Evolutionary conservation across 1,140 invertebrate species (phyloP).

Genomic region (Rhagoletis zephyria): DNA sequence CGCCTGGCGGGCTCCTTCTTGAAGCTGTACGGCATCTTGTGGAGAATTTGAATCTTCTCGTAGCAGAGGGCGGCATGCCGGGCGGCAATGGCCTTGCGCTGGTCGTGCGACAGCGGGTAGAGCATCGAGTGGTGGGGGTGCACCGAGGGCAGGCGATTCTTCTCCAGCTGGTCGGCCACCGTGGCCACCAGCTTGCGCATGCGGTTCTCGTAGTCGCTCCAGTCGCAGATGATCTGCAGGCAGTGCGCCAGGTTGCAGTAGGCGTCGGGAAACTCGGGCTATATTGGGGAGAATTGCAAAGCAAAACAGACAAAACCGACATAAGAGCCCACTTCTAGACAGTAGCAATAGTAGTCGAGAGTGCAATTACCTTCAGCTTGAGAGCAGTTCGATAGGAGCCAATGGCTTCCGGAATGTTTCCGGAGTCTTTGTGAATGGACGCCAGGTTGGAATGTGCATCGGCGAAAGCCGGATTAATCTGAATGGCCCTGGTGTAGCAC

Average conservation of each 20-base stretch:
- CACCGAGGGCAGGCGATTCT: slow-evolving; percentile 95
- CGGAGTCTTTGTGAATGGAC: slow-evolving; percentile 98
- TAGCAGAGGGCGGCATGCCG: slow-evolving; percentile 96
- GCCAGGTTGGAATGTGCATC: slow-evolving; percentile 99
- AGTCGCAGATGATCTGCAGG: slow-evolving; percentile 98
- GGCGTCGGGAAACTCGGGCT: slow-evolving; percentile 99
- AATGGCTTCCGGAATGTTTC: slow-evolving; percentile 98
- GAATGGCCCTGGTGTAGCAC: slow-evolving; percentile 97
- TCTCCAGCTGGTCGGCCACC: slow-evolving; percentile 95
- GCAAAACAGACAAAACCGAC: no score
- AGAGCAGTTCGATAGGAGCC: slow-evolving; percentile 95
- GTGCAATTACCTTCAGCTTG: slow-evolving; percentile 95
- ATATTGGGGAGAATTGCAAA: no score
- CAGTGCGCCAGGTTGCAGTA: slow-evolving; percentile 99
- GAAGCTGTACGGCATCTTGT: slow-evolving; percentile 88
- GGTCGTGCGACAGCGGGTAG: slow-evolving; percentile 95
- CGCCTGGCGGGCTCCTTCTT: slow-evolving; percentile 78
- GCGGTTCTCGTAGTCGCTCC: slow-evolving; percentile 95
- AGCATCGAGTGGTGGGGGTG: slow-evolving; percentile 99
- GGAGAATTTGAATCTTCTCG: slow-evolving; percentile 94
- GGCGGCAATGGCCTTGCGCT: slow-evolving; percentile 94
- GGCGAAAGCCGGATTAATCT: slow-evolving; percentile 98
- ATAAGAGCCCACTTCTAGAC: no score
- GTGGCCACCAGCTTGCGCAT: slow-evolving; percentile 97
- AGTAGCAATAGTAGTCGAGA: no score